Conservation (phyloP, 2,888 invertebrate species). For the Drosophila tanythrix region DNA sequence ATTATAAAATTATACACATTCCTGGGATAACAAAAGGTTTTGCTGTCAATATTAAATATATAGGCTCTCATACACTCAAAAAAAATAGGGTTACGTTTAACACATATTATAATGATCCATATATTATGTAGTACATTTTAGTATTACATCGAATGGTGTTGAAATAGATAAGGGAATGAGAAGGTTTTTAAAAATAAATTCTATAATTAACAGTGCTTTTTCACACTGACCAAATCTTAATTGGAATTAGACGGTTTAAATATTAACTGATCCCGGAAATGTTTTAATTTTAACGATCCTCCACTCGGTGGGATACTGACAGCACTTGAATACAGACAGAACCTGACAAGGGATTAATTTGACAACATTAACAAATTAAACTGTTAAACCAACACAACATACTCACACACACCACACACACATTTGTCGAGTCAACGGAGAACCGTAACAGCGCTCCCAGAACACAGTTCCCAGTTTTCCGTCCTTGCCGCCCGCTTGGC, state of each 20-base stretch:
- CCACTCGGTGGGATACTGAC: constrained; percentile 32
- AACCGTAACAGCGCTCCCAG: constrained; percentile 42
- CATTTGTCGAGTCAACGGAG: constrained; percentile 44
- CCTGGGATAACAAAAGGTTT: not conserved
- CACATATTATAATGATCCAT: not conserved
- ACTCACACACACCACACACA: constrained; percentile 20
- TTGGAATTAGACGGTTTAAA: not conserved
- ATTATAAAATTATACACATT: not conserved
- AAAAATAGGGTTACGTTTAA: not conserved
- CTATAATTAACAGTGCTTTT: not conserved
- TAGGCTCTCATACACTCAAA: not conserved
- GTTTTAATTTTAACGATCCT: constrained; percentile 15
- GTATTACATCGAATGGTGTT: not conserved
- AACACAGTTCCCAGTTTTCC: constrained; percentile 10
- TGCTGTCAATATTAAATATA: not conserved
- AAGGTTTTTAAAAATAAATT: not conserved
- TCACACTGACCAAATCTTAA: not conserved
- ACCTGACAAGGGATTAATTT: constrained; percentile 80
- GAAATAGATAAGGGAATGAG: not conserved
- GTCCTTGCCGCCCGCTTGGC: constrained; percentile 35
- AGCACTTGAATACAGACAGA: constrained; percentile 49
- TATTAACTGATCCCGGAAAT: not conserved
- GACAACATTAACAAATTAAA: constrained; percentile 84
- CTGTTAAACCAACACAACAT: constrained; percentile 72
- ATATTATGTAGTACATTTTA: not conserved